Conservation (phyloP, 2,113 vertebrate genomes). For the Herpetotheres cachinnans region DNA sequence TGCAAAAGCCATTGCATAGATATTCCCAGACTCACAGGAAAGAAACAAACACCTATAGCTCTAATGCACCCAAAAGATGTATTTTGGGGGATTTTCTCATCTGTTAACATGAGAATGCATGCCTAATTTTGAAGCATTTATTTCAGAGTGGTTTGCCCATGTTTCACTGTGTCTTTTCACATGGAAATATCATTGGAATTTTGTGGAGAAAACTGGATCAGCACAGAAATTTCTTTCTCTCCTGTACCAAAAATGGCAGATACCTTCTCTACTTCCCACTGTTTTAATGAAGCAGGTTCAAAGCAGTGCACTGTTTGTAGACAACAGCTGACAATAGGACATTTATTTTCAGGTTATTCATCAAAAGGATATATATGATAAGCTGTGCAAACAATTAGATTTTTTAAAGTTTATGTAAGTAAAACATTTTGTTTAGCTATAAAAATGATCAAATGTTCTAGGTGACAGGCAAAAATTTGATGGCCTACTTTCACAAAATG, state of each 20-base stretch:
- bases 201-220: not conserved
- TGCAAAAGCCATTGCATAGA: not conserved
- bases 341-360: not conserved
- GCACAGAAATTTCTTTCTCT: not conserved
- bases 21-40: not conserved
- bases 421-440: not conserved
- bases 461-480: not conserved
- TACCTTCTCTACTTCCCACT: not conserved
- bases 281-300: not conserved
- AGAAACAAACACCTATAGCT: not conserved
- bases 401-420: not conserved
- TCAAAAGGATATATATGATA: not conserved
- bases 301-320: not conserved
- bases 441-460: slow-evolving; percentile 13
- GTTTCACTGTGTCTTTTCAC: not conserved
- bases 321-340: not conserved
- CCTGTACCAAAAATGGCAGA: not conserved
- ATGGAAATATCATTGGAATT: not conserved
- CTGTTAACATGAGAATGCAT: not conserved
- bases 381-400: not conserved
- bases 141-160: not conserved
- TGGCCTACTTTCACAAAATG: not conserved
- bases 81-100: not conserved
- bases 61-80: not conserved
- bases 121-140: not conserved